Conservation (phyloP, 2,888 invertebrate species). For the Platycheirus rosarum region DNA sequence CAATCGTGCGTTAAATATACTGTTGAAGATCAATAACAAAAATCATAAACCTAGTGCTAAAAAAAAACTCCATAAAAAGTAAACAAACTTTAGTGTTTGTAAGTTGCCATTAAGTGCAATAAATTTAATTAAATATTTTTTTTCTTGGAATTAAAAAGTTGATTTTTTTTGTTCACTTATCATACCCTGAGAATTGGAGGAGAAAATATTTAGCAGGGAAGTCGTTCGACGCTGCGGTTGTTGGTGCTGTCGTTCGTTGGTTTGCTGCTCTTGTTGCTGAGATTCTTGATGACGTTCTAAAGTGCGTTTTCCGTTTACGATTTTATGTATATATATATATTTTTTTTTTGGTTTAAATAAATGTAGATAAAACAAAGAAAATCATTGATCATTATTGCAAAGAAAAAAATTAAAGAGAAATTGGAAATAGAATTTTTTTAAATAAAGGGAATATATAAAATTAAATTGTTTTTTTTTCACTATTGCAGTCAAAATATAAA, state of each 20-base stretch:
- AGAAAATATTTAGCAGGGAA: constrained; percentile 97
- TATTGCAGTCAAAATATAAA: constrained; percentile 18
- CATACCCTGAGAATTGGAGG: constrained; percentile 96
- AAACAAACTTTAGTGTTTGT: constrained; percentile 61
- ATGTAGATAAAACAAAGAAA: constrained; percentile 70
- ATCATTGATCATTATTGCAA: constrained; percentile 66
- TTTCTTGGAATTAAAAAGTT: constrained; percentile 59
- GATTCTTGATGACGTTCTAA: constrained; percentile 75
- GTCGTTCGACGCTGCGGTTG: constrained; percentile 90
- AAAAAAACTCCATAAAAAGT: constrained; percentile 68
- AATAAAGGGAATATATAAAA: constrained; percentile 35
- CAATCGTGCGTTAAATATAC: constrained; percentile 34
- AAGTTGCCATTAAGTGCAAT: constrained; percentile 68
- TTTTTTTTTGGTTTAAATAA: constrained; percentile 49
- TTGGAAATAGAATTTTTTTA: constrained; percentile 16
- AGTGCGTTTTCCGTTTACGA: constrained; percentile 61
- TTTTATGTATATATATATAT: constrained; percentile 68
- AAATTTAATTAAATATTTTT: constrained; percentile 17
- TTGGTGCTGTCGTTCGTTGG: constrained; percentile 76
- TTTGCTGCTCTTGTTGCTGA: constrained; percentile 77
- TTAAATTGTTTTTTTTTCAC: constrained; percentile 1
- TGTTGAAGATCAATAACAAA: background rate
- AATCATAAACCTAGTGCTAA: constrained; percentile 31
- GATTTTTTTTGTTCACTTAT: constrained; percentile 74
- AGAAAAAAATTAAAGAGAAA: constrained; percentile 55